Evolutionary conservation across 92 coral and sea anemone genomes (phyloP).

Genomic region (Epizoanthus illoricatus): DNA sequence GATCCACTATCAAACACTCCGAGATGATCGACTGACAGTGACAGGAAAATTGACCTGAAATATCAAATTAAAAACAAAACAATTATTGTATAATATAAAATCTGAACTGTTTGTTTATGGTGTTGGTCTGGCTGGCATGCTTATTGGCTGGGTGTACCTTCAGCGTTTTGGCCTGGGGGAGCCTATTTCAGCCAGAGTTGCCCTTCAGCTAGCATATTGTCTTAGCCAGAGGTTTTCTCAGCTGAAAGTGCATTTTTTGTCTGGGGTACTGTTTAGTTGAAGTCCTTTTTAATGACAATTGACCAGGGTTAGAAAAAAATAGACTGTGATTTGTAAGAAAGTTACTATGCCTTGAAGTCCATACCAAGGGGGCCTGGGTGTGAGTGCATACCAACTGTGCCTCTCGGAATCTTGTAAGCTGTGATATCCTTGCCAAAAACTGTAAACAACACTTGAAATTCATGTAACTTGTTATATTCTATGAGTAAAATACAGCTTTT

Average conservation of each 20-base stretch:
- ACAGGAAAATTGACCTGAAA: conserved; percentile 86
- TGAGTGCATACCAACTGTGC: conserved; percentile 53
- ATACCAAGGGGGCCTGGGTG: conserved; percentile 88
- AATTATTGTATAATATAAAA: not conserved
- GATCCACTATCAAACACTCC: conserved; percentile 87
- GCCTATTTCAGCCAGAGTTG: too few species aligned
- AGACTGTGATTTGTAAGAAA: not conserved
- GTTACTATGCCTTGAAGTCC: conserved; percentile 80
- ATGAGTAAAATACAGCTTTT: not conserved
- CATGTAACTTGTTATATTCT: too few species aligned
- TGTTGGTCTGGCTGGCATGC: not conserved
- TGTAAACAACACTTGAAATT: conserved; percentile 9
- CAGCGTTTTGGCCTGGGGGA: too few species aligned
- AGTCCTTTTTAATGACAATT: too few species aligned
- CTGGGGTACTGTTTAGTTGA: too few species aligned
- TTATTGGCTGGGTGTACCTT: too few species aligned
- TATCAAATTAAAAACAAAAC: not conserved
- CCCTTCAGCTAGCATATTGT: too few species aligned
- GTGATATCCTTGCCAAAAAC: conserved; percentile 66
- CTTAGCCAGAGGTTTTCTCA: too few species aligned
- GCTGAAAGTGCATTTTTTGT: too few species aligned
- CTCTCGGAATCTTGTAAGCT: conserved; percentile 70
- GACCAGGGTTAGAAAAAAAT: too few species aligned
- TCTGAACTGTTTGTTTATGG: not conserved
- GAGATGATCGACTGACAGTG: conserved; percentile 76